A percentile compares a stretch with the other conserved stretches of the same genome.
Conservation (phyloP, 2,888 invertebrate genomes). For the Lasioglossum calceatum region DNA sequence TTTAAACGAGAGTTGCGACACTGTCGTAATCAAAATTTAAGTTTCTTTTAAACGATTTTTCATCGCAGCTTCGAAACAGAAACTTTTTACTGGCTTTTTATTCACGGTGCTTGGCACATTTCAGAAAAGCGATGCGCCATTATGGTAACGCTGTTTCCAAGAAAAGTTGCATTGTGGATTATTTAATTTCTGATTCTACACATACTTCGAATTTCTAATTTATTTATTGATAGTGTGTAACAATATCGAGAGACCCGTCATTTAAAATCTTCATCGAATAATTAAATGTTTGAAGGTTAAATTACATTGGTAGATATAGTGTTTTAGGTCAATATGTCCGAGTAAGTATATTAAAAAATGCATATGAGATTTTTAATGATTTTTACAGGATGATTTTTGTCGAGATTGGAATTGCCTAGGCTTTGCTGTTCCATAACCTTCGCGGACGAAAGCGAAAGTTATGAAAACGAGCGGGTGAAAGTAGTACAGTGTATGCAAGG, state of each 20-base stretch:
- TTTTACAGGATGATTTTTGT: too few relatives aligned
- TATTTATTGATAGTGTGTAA: background rate
- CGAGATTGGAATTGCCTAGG: background rate
- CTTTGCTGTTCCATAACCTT: background rate
- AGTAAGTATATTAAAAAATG: too few relatives aligned
- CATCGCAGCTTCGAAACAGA: background rate
- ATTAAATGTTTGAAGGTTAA: background rate
- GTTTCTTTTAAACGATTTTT: conserved; percentile 1
- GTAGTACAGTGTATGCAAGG: background rate
- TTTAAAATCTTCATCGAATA: background rate
- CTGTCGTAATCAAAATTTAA: background rate
- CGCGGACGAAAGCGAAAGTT: background rate
- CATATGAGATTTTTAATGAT: too few relatives aligned
- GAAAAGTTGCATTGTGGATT: background rate
- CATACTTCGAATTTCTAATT: background rate
- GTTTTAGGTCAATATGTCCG: background rate
- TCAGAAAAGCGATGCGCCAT: background rate
- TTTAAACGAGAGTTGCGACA: background rate
- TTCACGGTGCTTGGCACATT: background rate
- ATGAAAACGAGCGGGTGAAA: background rate
- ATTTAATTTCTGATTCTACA: background rate
- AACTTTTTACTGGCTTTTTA: background rate
- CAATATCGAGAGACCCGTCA: too few relatives aligned
- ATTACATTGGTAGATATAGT: background rate
- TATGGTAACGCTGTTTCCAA: background rate